Evolutionary conservation across 2,888 invertebrate genomes (phyloP), one percentile per base, ranked within the genome.

Genomic region (Watsonalla cultraria): DNA sequence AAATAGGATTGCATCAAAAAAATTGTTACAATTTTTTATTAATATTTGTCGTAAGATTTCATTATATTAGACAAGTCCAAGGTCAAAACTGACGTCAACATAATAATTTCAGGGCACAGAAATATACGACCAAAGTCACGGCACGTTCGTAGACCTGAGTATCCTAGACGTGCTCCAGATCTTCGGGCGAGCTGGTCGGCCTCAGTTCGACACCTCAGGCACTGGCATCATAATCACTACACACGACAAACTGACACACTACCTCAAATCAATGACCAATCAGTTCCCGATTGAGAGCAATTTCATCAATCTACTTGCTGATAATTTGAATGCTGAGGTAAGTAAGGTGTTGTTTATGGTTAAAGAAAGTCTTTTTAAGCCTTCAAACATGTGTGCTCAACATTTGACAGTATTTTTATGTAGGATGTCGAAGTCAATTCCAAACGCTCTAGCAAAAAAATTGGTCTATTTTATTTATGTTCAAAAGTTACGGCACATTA

Each of bases 211-310:
- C 80, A 96, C 93, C 0, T 95, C 96, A 11, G 99, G 99, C 6
- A 95, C 97, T 45, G 99, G 99, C 45, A 96, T 97, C 45, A 99
- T 99, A 55, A 97, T 99, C 50, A 99, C 99, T 0, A 90, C 95
- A 0, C 96, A 98, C 76, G 95, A 96, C 60, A 98, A 98, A 80
- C 91, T 99, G 54, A 94, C 96, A 39, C 97, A 98, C 76, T 99
- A 99, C 78, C 91, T 99, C 54, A 96, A 97, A 0, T 92, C 98
- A 51, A 93, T 99, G 76, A 98, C 98, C 0, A 97, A 98, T 77
- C 99, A 99, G 86, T 97, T 97, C 80, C 99, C 99, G 0, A 99
- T 99, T 60, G 99, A 99, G 84, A 98, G 98, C 74, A 98, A 98
- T 85, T 99, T 99, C 73, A 94, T 98, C 56, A 94, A 94, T 72